Conservation (phyloP, 2,888 invertebrate genomes). For the Chymomyza caudatula region DNA sequence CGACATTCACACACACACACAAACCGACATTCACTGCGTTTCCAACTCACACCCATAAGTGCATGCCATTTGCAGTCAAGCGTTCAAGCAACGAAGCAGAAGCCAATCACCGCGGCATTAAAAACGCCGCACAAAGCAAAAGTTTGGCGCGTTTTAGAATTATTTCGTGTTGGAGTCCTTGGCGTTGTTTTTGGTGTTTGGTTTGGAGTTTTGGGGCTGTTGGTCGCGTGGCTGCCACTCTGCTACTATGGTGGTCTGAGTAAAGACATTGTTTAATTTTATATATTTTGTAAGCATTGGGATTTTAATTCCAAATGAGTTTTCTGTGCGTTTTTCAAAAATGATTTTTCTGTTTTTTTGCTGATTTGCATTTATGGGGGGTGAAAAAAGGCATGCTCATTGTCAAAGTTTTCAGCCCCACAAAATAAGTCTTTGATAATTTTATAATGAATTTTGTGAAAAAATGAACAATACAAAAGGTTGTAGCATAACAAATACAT, state of each 20-base stretch:
- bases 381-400: not conserved
- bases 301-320: not conserved
- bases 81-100: too few species aligned
- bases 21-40: not conserved
- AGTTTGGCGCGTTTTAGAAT: slow-evolving; percentile 57
- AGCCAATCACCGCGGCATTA: slow-evolving; percentile 53
- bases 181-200: not conserved
- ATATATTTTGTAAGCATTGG: not conserved
- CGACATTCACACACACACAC: slow-evolving; percentile 2
- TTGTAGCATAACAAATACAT: not conserved
- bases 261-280: not conserved
- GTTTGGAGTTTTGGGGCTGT: not conserved
- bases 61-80: slow-evolving; percentile 18
- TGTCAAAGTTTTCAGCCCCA: not conserved
- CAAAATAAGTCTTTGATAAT: too few species aligned
- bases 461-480: not conserved
- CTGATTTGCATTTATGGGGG: not conserved
- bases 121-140: slow-evolving; percentile 56
- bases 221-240: not conserved
- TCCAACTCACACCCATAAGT: slow-evolving; percentile 3
- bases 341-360: not conserved
- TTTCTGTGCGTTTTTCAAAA: not conserved
- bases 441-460: not conserved
- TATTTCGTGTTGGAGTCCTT: slow-evolving; percentile 25
- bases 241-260: not conserved